Conservation (phyloP, 2,113 vertebrate species). For the Chauna torquata region DNA sequence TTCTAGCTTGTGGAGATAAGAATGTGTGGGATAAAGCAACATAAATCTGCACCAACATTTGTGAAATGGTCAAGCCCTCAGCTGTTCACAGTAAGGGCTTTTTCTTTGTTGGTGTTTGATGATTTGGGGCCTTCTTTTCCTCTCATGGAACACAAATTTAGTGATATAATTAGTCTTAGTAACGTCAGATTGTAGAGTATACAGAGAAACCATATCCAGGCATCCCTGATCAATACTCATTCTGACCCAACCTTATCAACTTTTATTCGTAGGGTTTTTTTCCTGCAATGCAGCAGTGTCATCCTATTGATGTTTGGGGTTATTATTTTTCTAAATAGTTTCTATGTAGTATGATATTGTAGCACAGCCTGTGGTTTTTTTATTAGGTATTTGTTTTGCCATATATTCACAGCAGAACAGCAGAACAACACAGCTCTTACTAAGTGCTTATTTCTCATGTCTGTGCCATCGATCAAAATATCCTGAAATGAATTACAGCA, state of each 20-base stretch:
- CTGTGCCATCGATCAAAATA: neutral
- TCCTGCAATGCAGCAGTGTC: neutral
- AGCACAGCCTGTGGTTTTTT: neutral
- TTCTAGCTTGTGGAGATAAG: neutral
- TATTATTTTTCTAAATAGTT: neutral
- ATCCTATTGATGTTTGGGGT: neutral
- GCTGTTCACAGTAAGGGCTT: neutral
- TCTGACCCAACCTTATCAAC: neutral
- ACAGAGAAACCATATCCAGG: neutral
- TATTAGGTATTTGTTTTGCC: neutral
- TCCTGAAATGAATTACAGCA: neutral
- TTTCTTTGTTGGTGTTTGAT: neutral
- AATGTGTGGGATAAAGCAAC: neutral
- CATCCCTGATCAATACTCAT: neutral
- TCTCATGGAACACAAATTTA: neutral
- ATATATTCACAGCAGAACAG: neutral
- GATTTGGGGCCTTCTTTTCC: neutral
- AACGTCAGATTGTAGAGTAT: neutral
- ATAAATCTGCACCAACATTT: fast-evolving
- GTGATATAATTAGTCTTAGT: neutral
- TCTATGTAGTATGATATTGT: neutral
- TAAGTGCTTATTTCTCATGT: neutral
- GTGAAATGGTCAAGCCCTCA: neutral
- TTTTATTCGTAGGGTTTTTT: neutral
- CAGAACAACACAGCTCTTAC: neutral